phyloP scores from a whole-genome alignment of 2,888 invertebrate genomes.

The Nematopogon swammerdamellus region DNA sequence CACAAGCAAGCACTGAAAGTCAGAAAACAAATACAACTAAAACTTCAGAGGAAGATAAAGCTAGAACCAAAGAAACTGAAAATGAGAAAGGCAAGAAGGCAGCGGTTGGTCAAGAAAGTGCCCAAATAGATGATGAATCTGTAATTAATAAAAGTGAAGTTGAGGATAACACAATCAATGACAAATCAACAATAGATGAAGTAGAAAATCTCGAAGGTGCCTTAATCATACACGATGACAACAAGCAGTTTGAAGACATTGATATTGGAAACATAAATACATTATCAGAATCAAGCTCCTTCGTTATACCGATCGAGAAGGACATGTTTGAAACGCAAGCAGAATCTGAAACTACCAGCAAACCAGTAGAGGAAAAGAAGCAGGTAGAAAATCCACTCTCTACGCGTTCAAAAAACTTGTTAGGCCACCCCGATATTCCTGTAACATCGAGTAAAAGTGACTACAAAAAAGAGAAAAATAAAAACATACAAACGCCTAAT shows the following conservation, averaged over 20 bases:
- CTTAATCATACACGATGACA: constrained; percentile 37
- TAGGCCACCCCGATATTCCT: constrained; percentile 52
- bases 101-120: constrained; percentile 9
- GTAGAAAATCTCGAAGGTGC: constrained; percentile 48
- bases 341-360: neutral
- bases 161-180: neutral
- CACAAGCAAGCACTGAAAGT: constrained; percentile 3
- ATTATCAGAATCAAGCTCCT: neutral
- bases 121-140: neutral
- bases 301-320: neutral
- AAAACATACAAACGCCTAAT: constrained; percentile 26
- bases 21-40: constrained; percentile 14
- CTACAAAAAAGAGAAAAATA: constrained; percentile 50
- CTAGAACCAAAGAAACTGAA: constrained; percentile 21
- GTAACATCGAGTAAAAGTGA: constrained; percentile 50
- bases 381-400: constrained; percentile 19
- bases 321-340: neutral
- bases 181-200: constrained; percentile 11
- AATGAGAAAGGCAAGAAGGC: constrained; percentile 19
- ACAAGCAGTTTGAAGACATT: constrained; percentile 41
- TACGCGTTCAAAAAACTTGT: constrained; percentile 54
- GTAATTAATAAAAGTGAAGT: neutral
- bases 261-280: constrained; percentile 22
- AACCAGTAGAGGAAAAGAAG: constrained; percentile 16
- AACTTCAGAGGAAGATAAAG: constrained; percentile 15